A percentile compares a stretch with the other conserved stretches of the same genome.
Evolutionary conservation across 2,888 invertebrate species (phyloP).

Genomic region (Digitonthophagus gazella): DNA sequence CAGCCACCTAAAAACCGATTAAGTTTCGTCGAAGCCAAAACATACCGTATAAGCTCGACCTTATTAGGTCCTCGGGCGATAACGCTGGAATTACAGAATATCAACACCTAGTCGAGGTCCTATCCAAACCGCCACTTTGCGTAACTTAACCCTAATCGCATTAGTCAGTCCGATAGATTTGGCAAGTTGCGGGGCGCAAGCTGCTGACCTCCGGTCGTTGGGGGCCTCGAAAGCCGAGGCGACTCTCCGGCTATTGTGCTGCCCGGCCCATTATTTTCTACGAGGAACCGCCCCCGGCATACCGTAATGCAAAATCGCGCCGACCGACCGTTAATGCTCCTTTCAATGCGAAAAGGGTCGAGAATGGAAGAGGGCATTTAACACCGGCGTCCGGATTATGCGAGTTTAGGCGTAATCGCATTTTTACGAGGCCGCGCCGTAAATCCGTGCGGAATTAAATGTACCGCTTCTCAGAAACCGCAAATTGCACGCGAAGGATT

Average conservation of each 20-base stretch:
- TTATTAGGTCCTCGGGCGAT: background rate
- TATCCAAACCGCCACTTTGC: conserved; percentile 18
- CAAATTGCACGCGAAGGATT: background rate
- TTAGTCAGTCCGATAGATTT: conserved; percentile 31
- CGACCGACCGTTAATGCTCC: background rate
- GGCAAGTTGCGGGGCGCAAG: conserved; percentile 26
- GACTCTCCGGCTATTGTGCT: conserved; percentile 12
- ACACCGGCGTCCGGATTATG: background rate
- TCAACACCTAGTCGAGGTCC: background rate
- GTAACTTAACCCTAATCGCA: conserved; percentile 32
- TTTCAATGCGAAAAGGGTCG: background rate
- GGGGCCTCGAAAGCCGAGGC: conserved; percentile 13
- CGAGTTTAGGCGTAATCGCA: background rate
- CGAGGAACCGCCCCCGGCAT: conserved; percentile 24
- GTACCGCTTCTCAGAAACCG: background rate
- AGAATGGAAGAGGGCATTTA: background rate
- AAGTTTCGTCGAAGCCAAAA: conserved; percentile 26
- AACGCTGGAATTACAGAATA: background rate
- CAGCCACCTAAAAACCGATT: conserved; percentile 25
- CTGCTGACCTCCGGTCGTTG: conserved; percentile 18
- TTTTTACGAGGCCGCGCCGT: background rate
- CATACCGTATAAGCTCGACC: background rate
- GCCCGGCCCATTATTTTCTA: conserved; percentile 29
- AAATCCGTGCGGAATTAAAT: background rate
- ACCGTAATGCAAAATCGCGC: conserved; percentile 5